phyloP scores from a whole-genome alignment of 2,113 vertebrate genomes.

The Aegithalos caudatus region DNA sequence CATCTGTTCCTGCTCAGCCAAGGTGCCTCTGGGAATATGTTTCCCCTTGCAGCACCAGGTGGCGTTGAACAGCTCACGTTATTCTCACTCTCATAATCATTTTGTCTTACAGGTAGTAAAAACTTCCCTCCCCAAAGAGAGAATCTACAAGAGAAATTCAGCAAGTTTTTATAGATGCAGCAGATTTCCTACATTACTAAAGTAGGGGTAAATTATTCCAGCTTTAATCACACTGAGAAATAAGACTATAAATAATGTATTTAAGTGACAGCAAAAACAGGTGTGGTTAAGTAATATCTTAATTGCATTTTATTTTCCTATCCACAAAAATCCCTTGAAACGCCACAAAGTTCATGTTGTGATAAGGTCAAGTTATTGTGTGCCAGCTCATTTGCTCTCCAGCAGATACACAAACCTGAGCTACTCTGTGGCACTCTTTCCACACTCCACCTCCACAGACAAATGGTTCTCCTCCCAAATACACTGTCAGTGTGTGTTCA shows the following conservation, averaged over 20 bases:
- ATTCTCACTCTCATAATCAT: neutral
- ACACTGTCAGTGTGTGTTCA: neutral
- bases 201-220: neutral
- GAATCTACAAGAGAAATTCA: neutral
- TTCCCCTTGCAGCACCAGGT: constrained; percentile 54
- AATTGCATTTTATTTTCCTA: neutral
- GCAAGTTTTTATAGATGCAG: neutral
- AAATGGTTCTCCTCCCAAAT: neutral
- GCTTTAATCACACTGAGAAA: neutral
- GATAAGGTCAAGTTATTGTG: neutral
- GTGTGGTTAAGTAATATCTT: neutral
- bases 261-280: neutral
- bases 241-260: neutral
- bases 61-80: constrained; percentile 22
- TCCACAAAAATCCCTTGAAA: neutral
- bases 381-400: neutral
- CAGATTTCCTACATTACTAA: neutral
- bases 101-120: neutral
- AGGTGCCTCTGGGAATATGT: constrained; percentile 43
- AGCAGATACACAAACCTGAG: neutral
- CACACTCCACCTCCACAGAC: neutral
- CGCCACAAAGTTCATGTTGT: neutral
- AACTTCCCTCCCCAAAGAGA: neutral
- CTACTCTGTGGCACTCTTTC: neutral
- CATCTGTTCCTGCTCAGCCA: constrained; percentile 15